Evolutionary conservation across 2,888 invertebrate species (phyloP).

Genomic region (Pteria penguin): DNA sequence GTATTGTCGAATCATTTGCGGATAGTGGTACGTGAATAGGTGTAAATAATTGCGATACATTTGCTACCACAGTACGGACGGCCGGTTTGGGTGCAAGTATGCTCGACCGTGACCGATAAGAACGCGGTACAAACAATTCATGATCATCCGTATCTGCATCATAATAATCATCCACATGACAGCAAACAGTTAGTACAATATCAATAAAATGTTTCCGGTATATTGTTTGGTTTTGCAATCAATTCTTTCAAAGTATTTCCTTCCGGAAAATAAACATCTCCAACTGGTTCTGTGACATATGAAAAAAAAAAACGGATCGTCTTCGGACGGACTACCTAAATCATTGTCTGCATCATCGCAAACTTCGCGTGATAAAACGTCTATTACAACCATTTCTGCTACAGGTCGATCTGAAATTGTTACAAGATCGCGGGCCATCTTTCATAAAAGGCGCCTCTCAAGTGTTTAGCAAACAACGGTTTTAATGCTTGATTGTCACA

Average conservation of each 20-base stretch:
- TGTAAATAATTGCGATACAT: no score
- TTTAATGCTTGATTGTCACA: conserved; percentile 27
- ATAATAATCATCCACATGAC: no score
- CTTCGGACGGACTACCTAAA: conserved; percentile 21
- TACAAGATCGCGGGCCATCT: conserved; percentile 45
- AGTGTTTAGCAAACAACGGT: conserved; percentile 20
- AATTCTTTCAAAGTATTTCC: no score
- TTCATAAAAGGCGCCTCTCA: conserved; percentile 38
- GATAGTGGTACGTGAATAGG: no score
- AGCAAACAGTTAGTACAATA: no score
- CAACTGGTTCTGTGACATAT: conserved; percentile 8
- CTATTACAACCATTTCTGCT: conserved; percentile 32
- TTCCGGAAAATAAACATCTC: no score
- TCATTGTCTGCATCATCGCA: not conserved
- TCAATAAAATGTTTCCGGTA: no score
- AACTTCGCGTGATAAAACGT: conserved; percentile 3
- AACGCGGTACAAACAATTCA: not conserved
- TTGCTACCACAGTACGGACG: no score
- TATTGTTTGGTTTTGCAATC: no score
- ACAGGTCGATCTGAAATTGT: conserved; percentile 42
- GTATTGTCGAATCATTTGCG: no score
- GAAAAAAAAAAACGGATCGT: conserved; percentile 18
- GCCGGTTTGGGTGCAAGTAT: no score
- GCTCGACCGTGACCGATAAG: no score
- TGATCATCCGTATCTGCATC: conserved; percentile 12